These are phyloP conservation scores for Orchestes rusci DNA, from an alignment of 2,888 invertebrate genomes.

Conservation along the genomic window DNA sequence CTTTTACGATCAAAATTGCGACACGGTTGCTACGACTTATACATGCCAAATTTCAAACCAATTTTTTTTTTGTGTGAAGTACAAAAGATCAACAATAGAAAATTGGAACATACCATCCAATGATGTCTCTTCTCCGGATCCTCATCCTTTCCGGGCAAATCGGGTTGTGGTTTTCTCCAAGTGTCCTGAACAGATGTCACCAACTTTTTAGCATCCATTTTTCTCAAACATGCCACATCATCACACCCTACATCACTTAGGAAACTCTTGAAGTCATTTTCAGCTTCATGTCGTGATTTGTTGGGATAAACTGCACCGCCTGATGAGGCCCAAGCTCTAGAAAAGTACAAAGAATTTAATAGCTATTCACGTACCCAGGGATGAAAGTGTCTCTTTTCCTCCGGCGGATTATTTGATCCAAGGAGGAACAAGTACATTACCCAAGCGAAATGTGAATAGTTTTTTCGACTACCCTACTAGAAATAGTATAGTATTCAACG, in stretches of 20 bases:
- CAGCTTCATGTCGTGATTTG: conserved; percentile 52
- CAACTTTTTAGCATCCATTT: conserved; percentile 50
- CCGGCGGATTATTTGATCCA: not conserved
- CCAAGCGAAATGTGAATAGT: no score
- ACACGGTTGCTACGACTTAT: no score
- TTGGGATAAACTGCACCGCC: conserved; percentile 68
- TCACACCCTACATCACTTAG: conserved; percentile 46
- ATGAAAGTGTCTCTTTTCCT: no score
- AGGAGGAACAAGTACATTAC: no score
- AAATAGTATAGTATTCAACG: no score
- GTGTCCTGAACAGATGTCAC: conserved; percentile 63
- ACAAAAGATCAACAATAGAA: no score
- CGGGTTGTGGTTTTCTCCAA: conserved; percentile 57
- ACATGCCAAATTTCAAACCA: no score
- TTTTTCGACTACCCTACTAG: no score
- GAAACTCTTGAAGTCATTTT: conserved; percentile 55
- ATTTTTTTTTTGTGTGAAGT: no score
- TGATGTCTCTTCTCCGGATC: conserved; percentile 56
- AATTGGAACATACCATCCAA: conserved; percentile 56
- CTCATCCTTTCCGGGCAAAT: conserved; percentile 49
- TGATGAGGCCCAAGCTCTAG: conserved; percentile 71
- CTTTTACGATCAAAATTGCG: no score
- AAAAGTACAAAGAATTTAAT: not conserved
- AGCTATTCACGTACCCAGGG: no score
- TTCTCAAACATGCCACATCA: conserved; percentile 53